These are phyloP conservation scores for Drosophila peninsularis DNA, from an alignment of 2,888 invertebrate species.

Conservation along the genomic window DNA sequence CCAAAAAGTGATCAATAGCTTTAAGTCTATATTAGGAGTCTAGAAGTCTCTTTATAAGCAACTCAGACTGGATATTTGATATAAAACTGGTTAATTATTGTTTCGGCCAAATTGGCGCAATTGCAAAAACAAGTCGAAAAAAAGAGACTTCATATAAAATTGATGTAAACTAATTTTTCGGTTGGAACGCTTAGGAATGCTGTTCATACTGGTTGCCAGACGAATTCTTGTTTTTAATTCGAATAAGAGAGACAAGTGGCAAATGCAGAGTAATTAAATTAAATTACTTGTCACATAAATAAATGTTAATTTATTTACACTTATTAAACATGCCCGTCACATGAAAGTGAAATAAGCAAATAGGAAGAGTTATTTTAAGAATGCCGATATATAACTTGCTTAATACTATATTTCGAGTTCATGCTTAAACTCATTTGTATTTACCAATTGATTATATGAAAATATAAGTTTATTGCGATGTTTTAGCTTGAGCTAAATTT, in stretches of 20 bases:
- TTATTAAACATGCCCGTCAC: background rate
- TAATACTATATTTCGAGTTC: background rate
- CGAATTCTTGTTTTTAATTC: background rate
- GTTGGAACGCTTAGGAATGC: background rate
- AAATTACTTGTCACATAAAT: background rate
- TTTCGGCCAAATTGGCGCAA: background rate
- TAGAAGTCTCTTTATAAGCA: background rate
- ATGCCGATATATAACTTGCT: background rate
- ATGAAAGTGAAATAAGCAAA: background rate
- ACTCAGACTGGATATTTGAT: too few species aligned
- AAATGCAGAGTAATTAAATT: background rate
- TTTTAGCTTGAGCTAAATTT: background rate
- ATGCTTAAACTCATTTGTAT: background rate
- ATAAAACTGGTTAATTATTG: background rate
- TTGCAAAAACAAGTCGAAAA: background rate
- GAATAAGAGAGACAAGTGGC: background rate
- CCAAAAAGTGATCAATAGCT: conserved; percentile 33
- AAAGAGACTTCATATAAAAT: background rate
- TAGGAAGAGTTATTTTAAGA: background rate
- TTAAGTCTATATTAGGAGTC: background rate
- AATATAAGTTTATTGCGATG: too few species aligned
- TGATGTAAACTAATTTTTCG: background rate
- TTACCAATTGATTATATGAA: too few species aligned
- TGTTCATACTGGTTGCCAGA: background rate
- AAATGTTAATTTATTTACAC: background rate